phyloP scores from a whole-genome alignment of 2,888 invertebrate genomes.

The Mythimna lalbum region DNA sequence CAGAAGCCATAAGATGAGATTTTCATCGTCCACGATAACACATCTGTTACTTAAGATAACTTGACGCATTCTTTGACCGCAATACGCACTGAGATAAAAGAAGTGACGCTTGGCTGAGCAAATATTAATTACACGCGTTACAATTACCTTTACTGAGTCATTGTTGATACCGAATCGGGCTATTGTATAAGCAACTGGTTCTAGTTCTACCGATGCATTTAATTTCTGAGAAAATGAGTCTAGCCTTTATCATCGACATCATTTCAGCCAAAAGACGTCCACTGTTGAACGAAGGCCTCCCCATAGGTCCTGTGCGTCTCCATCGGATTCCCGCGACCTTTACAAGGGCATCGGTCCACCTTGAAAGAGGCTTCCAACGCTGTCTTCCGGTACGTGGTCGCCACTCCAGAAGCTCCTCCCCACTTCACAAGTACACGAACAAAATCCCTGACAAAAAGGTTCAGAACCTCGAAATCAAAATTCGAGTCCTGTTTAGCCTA shows the following conservation, averaged over 20 bases:
- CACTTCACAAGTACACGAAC: neutral
- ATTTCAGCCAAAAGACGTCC: too few relatives aligned
- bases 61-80: conserved; percentile 66
- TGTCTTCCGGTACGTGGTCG: too few relatives aligned
- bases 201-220: conserved; percentile 5
- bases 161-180: conserved; percentile 56
- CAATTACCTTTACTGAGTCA: conserved; percentile 66
- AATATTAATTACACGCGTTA: conserved; percentile 71
- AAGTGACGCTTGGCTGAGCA: conserved; percentile 68
- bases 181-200: conserved; percentile 15
- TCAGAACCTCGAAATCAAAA: neutral
- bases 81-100: conserved; percentile 71
- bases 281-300: too few relatives aligned
- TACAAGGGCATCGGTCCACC: too few relatives aligned
- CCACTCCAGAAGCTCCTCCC: too few relatives aligned
- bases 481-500: neutral
- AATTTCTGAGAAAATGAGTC: neutral
- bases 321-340: too few relatives aligned
- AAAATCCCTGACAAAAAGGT: neutral
- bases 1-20: conserved; percentile 24
- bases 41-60: conserved; percentile 38
- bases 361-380: too few relatives aligned
- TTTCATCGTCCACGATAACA: conserved; percentile 47
- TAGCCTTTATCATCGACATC: neutral
- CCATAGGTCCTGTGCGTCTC: too few relatives aligned